These are phyloP conservation scores for Genyomyrus donnyi DNA, from an alignment of 2,113 vertebrate genomes.

Conservation along the genomic window DNA sequence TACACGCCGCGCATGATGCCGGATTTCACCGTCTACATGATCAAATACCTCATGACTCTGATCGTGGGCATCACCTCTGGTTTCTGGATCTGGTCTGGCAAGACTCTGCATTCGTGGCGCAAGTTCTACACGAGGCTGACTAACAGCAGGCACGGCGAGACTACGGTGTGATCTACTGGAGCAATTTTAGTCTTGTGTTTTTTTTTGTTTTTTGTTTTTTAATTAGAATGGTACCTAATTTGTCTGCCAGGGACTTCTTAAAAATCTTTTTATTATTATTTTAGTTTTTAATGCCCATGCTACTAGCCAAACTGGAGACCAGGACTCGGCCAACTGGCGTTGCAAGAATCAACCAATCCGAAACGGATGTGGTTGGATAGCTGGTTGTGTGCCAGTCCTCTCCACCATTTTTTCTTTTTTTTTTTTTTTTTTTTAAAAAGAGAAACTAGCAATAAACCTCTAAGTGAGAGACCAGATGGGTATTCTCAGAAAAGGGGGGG, in stretches of 20 bases:
- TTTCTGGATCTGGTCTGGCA: conserved; percentile 99
- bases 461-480: conserved; percentile 54
- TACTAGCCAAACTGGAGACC: conserved; percentile 21
- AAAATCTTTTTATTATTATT: conserved; percentile 20
- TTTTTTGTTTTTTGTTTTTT: neutral
- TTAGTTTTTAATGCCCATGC: conserved; percentile 26
- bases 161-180: conserved; percentile 70
- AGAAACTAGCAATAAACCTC: conserved; percentile 42
- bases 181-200: neutral
- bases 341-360: conserved; percentile 39
- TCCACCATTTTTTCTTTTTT: conserved; percentile 27
- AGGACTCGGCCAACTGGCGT: conserved; percentile 36
- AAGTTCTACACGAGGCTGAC: conserved; percentile 91
- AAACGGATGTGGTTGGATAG: conserved; percentile 41
- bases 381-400: conserved; percentile 42
- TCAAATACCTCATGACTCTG: conserved; percentile 98
- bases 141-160: conserved; percentile 85
- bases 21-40: conserved; percentile 98
- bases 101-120: conserved; percentile 94
- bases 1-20: conserved; percentile 80
- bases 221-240: conserved; percentile 14
- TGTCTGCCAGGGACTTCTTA: neutral
- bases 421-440: conserved; percentile 21
- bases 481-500: conserved; percentile 32
- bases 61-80: conserved; percentile 97